A percentile compares a stretch with the other conserved stretches of the same genome.
Evolutionary conservation across 2,113 vertebrate species (phyloP).

Genomic region (Coregonus clupeaformis): DNA sequence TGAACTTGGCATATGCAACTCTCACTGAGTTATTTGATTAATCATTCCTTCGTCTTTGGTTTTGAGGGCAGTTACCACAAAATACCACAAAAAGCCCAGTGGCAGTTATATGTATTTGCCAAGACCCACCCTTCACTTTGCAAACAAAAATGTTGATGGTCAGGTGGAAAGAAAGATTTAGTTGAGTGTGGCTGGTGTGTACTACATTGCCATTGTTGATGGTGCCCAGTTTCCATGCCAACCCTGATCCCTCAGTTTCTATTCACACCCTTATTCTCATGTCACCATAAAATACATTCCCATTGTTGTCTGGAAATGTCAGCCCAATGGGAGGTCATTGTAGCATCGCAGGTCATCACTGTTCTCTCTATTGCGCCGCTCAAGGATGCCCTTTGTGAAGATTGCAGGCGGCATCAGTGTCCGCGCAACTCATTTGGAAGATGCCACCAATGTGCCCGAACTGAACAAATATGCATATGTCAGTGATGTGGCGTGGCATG

Average conservation of each 20-base stretch:
- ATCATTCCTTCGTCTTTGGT: no score
- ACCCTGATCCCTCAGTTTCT: background rate
- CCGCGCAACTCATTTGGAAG: slow-evolving; percentile 30
- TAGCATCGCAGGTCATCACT: no score
- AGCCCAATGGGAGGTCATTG: background rate
- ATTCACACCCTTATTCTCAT: background rate
- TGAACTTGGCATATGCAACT: no score
- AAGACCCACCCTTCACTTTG: no score
- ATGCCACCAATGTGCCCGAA: slow-evolving; percentile 40
- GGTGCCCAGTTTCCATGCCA: background rate
- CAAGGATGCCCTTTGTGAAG: slow-evolving; percentile 48
- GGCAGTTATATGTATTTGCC: no score
- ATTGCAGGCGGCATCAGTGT: slow-evolving; percentile 22
- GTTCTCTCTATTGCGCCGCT: background rate
- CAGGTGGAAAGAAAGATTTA: no score
- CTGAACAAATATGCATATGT: slow-evolving; percentile 62
- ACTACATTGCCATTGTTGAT: background rate
- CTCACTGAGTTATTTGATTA: no score
- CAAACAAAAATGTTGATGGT: no score
- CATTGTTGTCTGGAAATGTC: background rate
- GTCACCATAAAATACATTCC: background rate
- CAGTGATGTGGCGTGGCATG: slow-evolving; percentile 6
- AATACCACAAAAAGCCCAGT: no score
- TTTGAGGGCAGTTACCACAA: no score
- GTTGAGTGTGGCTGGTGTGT: no score